These are phyloP conservation scores for Malachius bipustulatus DNA, from an alignment of 2,888 invertebrate genomes.

Conservation along the genomic window DNA sequence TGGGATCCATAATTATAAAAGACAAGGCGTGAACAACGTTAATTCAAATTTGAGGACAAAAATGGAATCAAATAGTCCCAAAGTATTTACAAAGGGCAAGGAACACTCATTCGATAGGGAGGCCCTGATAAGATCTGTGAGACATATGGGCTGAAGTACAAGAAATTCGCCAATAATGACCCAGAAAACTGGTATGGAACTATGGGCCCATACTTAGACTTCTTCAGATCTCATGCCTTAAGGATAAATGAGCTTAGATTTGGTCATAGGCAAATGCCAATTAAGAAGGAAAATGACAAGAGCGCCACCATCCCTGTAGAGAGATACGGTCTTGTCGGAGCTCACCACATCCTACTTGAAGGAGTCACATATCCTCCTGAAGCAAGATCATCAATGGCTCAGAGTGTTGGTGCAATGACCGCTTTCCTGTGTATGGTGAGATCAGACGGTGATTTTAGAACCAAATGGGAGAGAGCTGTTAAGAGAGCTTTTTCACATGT, in stretches of 20 bases:
- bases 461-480: conserved; percentile 13
- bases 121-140: too few relatives aligned
- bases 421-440: background rate
- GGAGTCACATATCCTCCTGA: background rate
- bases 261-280: background rate
- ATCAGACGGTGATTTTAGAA: conserved; percentile 4
- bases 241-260: background rate
- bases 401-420: background rate
- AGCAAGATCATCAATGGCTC: conserved; percentile 1
- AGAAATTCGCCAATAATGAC: background rate
- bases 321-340: background rate
- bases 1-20: too few relatives aligned
- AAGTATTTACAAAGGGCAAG: too few relatives aligned
- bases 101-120: too few relatives aligned
- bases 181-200: background rate
- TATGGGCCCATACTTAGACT: too few relatives aligned
- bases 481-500: conserved; percentile 14
- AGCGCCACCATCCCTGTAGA: background rate
- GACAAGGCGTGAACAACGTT: too few relatives aligned
- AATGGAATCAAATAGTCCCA: too few relatives aligned
- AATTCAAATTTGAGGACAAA: too few relatives aligned
- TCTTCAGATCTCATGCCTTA: too few relatives aligned
- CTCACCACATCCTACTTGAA: conserved; percentile 2
- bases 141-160: conserved; percentile 1
- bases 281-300: background rate